Evolutionary conservation across 2,113 vertebrate genomes (phyloP).

Genomic region (Ammospiza nelsoni): DNA sequence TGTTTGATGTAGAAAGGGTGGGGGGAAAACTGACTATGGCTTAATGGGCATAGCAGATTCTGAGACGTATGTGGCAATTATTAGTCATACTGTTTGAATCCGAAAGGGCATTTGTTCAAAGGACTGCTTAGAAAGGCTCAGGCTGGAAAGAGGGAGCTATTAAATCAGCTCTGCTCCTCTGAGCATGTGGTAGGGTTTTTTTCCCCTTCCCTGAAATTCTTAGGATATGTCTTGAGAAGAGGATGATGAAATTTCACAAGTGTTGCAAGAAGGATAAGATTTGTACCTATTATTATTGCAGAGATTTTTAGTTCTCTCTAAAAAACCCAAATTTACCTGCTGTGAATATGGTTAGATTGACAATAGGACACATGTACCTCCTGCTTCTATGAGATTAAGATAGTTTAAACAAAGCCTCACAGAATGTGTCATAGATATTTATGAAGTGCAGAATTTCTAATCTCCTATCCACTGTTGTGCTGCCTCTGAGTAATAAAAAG

Average conservation of each 20-base stretch:
- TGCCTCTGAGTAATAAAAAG: not conserved
- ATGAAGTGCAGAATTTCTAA: constrained; percentile 21
- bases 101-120: not conserved
- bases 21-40: not conserved
- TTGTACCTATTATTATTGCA: not conserved
- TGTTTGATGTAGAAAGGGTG: constrained; percentile 6
- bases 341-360: not conserved
- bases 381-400: constrained; percentile 27
- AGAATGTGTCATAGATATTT: not conserved
- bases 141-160: not conserved
- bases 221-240: not conserved
- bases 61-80: constrained; percentile 32
- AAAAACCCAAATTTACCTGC: not conserved
- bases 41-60: not conserved
- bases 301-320: not conserved
- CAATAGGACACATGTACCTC: not conserved
- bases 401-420: constrained; percentile 19
- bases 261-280: not conserved
- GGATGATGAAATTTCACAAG: not conserved
- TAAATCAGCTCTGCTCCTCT: not conserved
- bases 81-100: constrained; percentile 41
- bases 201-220: not conserved
- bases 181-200: not conserved
- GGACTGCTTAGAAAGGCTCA: not conserved
- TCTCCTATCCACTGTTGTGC: not conserved